Evolutionary conservation across 2,888 invertebrate genomes (phyloP), one percentile per base, ranked within the genome.

Genomic region (Tillus elongatus): DNA sequence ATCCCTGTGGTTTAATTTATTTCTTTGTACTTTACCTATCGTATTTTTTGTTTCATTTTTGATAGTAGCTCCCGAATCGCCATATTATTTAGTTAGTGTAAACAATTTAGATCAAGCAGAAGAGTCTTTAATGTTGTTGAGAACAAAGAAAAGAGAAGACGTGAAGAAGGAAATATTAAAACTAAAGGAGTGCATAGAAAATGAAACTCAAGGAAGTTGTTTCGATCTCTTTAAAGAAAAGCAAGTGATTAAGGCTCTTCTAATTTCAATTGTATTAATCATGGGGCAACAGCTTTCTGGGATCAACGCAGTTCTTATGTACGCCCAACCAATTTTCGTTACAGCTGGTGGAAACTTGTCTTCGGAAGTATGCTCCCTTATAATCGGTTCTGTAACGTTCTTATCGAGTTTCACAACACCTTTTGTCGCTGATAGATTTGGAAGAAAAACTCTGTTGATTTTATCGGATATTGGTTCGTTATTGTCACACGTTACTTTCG

Each of bases 221-320:
- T 6, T 8, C n/a, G 24, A 6, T 8, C 6, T 8, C n/a, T 19
- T 19, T 19, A 19, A 19, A 19, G 24, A 19, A 19, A 72, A 74
- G 35, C 71, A 77, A 13, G 79, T 86, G 59, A 75, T 82, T 47
- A 80, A 78, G 53, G 85, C 85, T 0, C 71, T 87, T 53, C 71
- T 83, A 47, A 75, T 81, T 36, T 79, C 79, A 0, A 77, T 77
- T 47, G 73, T 76, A 4, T 69, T 89, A 37, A 79, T 84, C 30
- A 66, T 76, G 45, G 82, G 86, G 65, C 90, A 90, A 57, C 90
- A 91, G 62, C 68, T 87, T 45, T 76, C 77, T 2, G 85, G 85
- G 1, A 79, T 83, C 56, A 83, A 83, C 61, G 81, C 82, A 0
- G 79, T 86, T 2, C 70, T 86, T 2, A 82, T 82, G 63, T 83